Conservation (phyloP, 1,140 invertebrate genomes). For the Drosophila parabipectinata region DNA sequence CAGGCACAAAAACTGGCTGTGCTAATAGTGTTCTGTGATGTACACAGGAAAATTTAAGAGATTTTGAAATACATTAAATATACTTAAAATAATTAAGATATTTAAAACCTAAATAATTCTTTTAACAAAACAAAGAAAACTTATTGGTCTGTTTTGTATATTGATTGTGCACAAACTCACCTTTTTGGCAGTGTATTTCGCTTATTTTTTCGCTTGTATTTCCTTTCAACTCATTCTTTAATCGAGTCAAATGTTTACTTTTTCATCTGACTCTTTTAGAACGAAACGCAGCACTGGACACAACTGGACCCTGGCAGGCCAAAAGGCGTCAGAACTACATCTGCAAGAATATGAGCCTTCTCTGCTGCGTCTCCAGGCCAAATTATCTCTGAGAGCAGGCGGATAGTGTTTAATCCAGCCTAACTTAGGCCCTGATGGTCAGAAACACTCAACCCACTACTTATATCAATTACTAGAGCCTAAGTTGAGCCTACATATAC, state of each 20-base stretch:
- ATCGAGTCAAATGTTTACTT: slow-evolving; percentile 39
- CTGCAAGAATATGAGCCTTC: slow-evolving; percentile 88
- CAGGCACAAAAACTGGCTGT: slow-evolving; percentile 9
- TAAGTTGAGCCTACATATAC: slow-evolving; percentile 46
- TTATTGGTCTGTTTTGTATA: no score
- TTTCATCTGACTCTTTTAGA: slow-evolving; percentile 78
- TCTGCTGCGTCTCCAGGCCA: slow-evolving; percentile 87
- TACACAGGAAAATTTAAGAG: not conserved
- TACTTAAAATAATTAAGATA: no score
- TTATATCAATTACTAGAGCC: slow-evolving; percentile 77
- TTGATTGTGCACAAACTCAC: no score
- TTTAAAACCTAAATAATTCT: no score
- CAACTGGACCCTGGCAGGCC: slow-evolving; percentile 86
- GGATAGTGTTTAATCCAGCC: slow-evolving; percentile 61
- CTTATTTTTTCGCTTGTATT: slow-evolving; percentile 4
- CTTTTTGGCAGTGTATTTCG: slow-evolving; percentile 8
- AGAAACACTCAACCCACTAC: slow-evolving; percentile 51
- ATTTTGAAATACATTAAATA: not conserved
- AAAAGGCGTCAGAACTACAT: slow-evolving; percentile 86
- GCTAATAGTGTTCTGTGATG: slow-evolving; percentile 23
- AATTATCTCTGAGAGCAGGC: slow-evolving; percentile 87
- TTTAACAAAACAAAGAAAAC: no score
- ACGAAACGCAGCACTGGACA: slow-evolving; percentile 85
- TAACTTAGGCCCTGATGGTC: slow-evolving; percentile 14
- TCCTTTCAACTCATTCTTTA: slow-evolving; percentile 38